Conservation (phyloP, 92 coral and sea anemone genomes). For the Phenganax marumi region DNA sequence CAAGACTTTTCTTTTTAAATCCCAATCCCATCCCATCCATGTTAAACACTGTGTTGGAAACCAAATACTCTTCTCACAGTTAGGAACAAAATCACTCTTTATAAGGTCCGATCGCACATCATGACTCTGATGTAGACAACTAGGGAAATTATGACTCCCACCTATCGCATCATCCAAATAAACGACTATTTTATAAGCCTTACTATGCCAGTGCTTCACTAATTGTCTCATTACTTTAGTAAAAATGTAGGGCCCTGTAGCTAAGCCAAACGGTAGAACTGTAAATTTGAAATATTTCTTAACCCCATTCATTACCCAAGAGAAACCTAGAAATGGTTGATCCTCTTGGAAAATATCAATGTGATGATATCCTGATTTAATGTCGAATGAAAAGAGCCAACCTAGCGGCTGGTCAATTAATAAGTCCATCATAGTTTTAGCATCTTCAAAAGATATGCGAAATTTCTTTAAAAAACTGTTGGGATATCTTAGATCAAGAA, state of each 20-base stretch:
- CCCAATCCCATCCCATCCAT: no score
- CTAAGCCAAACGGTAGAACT: conserved; percentile 51
- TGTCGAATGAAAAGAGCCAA: conserved; percentile 56
- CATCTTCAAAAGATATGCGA: conserved; percentile 57
- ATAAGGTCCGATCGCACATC: no score
- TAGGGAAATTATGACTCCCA: neutral
- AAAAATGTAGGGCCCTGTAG: conserved; percentile 55
- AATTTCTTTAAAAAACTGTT: conserved; percentile 47
- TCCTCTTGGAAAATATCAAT: conserved; percentile 50
- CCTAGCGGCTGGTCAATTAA: conserved; percentile 21
- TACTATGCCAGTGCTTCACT: conserved; percentile 44
- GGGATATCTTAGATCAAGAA: conserved; percentile 54
- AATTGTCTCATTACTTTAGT: conserved; percentile 50
- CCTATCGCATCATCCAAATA: conserved; percentile 45
- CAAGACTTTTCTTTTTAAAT: no score
- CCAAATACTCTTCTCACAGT: no score
- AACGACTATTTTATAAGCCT: conserved; percentile 18
- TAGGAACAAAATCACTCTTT: no score
- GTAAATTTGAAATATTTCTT: conserved; percentile 40
- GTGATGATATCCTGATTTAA: conserved; percentile 56
- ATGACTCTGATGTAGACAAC: no score
- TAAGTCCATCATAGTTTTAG: conserved; percentile 31
- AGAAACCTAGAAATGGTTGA: conserved; percentile 52
- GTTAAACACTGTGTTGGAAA: no score
- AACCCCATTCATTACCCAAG: conserved; percentile 36